These are phyloP conservation scores for Ophion obscuratus DNA, from an alignment of 2,888 invertebrate species.

Conservation along the genomic window DNA sequence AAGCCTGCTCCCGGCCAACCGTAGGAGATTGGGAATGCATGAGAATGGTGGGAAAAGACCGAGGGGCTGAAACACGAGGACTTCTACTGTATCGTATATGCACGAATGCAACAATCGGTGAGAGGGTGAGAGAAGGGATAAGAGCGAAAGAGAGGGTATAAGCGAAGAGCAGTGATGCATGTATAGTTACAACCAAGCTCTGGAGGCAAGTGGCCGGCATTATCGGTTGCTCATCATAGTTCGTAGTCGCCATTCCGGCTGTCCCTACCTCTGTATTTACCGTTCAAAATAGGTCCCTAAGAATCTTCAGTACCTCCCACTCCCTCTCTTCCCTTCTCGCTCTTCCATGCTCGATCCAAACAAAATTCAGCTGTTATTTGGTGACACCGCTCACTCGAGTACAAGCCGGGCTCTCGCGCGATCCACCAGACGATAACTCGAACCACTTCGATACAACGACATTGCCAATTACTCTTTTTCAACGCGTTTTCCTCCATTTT, in stretches of 20 bases:
- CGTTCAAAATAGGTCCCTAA: constrained; percentile 9
- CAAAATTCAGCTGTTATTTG: constrained; percentile 65
- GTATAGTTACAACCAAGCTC: constrained; percentile 15
- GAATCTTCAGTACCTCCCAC: constrained; percentile 19
- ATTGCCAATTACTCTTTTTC: constrained; percentile 1
- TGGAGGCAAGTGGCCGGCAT: constrained; percentile 23
- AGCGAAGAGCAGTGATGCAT: constrained; percentile 10
- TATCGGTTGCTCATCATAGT: constrained; percentile 30
- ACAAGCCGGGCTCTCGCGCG: constrained; percentile 64
- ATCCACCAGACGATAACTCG: constrained; percentile 31
- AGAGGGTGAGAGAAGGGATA: neutral
- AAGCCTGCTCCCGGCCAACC: too few species aligned
- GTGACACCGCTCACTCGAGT: constrained; percentile 66
- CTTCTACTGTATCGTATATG: constrained; percentile 10
- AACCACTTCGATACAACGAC: constrained; percentile 15
- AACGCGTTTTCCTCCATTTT: neutral
- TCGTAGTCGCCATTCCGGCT: constrained; percentile 14
- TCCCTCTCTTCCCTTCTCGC: constrained; percentile 15
- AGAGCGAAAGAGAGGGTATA: constrained; percentile 1
- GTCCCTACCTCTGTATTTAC: constrained; percentile 29
- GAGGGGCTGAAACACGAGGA: neutral
- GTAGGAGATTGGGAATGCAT: too few species aligned
- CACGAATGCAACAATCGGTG: constrained; percentile 3
- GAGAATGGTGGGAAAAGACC: neutral
- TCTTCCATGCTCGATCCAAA: constrained; percentile 58